Evolutionary conservation across 1,140 invertebrate genomes (phyloP), one percentile per base, ranked within the genome.

Genomic region (Drosophila guanche): DNA sequence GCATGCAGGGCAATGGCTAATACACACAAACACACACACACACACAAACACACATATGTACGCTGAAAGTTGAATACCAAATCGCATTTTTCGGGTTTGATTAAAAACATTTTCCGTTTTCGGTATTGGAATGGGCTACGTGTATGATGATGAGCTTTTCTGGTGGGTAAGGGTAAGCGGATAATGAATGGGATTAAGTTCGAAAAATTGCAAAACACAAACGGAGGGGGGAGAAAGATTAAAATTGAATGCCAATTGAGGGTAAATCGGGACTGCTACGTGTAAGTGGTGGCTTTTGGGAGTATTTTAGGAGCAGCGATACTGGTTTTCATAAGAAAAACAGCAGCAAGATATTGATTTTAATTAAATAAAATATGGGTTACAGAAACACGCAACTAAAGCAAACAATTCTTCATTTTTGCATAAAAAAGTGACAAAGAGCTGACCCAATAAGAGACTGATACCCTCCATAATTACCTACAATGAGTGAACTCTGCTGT

Each of bases 81-180:
- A 43, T 50, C 25, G 69, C 22, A 65, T 65, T 73, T 74, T 63
- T 58, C 37, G 52, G 42, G 69, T 79, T 75, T 69, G 76, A 79
- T 79, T 79, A 79, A 79, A 70, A 79, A 56, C 62, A 25, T 33
- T 62, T 50, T 42, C 50, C 33, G 46, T 40, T 55, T 52, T 52
- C n/a, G 8, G 66, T 47, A 50, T 68, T 47, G 48, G 65, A 52
- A 52, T 27, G 50, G 37, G 40, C 33, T 12, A 4, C 10, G 10
- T 37, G 33, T 8, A 12, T 12, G 33, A 27, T 27, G 25, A 27
- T 27, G 23, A 27, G 7, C 40, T 48, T 5, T 3, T 3, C 8
- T 46, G 23, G 27, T 22, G 12, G n/a, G 6, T 29, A 37, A 59
- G 25, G 46, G 48, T 52, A 6, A 10, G 57, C 16, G 37, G 43